A percentile compares a stretch with the other conserved stretches of the same genome.
Evolutionary conservation across 92 coral and sea anemone genomes (phyloP).

Genomic region (Meandrina meandrites): DNA sequence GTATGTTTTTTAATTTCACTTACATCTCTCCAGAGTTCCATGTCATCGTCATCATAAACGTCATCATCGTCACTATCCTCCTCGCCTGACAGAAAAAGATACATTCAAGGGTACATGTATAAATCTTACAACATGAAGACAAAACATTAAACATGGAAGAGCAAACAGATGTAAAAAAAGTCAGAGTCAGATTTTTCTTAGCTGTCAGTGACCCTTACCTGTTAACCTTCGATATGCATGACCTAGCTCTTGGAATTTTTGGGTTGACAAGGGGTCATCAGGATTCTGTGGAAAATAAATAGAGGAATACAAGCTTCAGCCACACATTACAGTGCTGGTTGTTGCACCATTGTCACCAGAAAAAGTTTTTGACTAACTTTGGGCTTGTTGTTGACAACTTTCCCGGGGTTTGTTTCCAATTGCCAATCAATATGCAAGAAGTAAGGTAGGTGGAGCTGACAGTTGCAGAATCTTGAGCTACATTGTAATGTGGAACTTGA

Average conservation of each 20-base stretch:
- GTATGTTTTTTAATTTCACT: neutral
- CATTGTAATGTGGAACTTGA: no score
- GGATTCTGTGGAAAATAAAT: constrained; percentile 50
- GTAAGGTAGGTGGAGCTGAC: no score
- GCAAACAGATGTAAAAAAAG: no score
- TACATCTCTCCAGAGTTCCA: constrained; percentile 56
- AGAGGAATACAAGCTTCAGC: no score
- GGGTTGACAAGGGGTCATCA: constrained; percentile 74
- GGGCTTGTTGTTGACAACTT: no score
- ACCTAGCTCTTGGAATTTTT: constrained; percentile 75
- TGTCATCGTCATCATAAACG: constrained; percentile 25
- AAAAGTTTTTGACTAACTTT: no score
- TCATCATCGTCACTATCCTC: constrained; percentile 30
- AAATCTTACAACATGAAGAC: no score
- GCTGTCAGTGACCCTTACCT: constrained; percentile 30
- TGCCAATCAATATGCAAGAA: no score
- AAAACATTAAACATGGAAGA: no score
- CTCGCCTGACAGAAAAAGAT: constrained; percentile 2
- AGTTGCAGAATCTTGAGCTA: no score
- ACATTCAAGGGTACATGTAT: neutral
- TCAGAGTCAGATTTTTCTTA: neutral
- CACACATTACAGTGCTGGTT: neutral
- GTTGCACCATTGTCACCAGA: no score
- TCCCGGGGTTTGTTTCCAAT: no score
- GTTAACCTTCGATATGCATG: constrained; percentile 67